Conservation (phyloP, 2,113 vertebrate species). For the Thunnus thynnus region DNA sequence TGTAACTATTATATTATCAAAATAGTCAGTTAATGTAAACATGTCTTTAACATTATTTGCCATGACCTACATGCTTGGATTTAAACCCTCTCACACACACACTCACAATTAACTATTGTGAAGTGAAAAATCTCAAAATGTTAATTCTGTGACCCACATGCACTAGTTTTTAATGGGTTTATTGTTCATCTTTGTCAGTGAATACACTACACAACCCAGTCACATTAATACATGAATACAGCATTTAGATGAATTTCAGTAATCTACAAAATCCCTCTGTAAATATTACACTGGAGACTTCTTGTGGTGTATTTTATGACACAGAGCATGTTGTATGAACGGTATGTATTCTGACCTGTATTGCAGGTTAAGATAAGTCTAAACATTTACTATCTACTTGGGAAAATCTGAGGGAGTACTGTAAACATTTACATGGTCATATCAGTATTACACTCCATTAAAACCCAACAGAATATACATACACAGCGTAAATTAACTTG, state of each 20-base stretch:
- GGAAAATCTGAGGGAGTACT: constrained; percentile 19
- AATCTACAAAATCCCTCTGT: background rate
- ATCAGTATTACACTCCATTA: constrained; percentile 37
- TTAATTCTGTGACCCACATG: background rate
- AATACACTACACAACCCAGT: too few species aligned
- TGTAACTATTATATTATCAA: too few species aligned
- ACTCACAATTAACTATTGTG: background rate
- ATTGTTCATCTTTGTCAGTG: background rate
- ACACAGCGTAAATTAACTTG: constrained; percentile 26
- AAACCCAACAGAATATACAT: constrained; percentile 42
- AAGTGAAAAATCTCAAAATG: background rate
- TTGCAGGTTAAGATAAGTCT: constrained; percentile 25
- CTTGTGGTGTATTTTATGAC: background rate
- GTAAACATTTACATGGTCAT: constrained; percentile 45
- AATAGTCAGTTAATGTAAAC: too few species aligned
- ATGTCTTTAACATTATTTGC: too few species aligned
- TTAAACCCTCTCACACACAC: background rate
- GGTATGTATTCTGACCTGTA: constrained; percentile 14
- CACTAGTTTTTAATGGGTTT: too few species aligned
- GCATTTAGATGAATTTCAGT: background rate
- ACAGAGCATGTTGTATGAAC: background rate
- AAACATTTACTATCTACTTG: constrained; percentile 11
- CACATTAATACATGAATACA: background rate
- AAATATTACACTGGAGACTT: background rate
- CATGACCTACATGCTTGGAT: background rate